Conservation (phyloP, 2,888 invertebrate species). For the Hemicrepidius hirtus region DNA sequence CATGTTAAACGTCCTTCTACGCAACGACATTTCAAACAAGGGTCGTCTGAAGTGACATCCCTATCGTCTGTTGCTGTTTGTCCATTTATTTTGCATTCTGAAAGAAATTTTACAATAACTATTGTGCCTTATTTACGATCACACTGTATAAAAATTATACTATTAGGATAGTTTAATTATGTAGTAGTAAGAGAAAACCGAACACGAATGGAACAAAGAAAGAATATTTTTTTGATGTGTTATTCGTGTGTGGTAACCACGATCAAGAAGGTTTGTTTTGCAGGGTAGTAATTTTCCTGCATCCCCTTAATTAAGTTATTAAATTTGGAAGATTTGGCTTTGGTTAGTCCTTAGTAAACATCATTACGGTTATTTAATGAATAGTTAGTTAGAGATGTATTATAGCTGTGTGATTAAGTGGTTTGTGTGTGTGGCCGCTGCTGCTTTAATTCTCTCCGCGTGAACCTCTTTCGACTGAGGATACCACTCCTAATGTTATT, state of each 20-base stretch:
- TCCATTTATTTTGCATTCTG: constrained; percentile 80
- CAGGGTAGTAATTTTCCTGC: constrained; percentile 34
- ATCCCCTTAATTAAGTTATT: constrained; percentile 40
- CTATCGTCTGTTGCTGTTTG: constrained; percentile 86
- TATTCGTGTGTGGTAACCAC: background rate
- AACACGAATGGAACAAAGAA: too few relatives aligned
- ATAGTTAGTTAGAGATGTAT: constrained; percentile 51
- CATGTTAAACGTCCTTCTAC: constrained; percentile 82
- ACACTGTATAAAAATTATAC: too few relatives aligned
- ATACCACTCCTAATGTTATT: constrained; percentile 47
- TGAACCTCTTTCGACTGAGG: constrained; percentile 34
- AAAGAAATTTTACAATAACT: too few relatives aligned
- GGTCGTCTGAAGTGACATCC: constrained; percentile 87
- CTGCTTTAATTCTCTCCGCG: constrained; percentile 47
- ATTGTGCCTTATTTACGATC: too few relatives aligned
- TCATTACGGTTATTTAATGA: constrained; percentile 48
- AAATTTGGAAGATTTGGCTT: constrained; percentile 34
- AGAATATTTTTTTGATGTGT: too few relatives aligned
- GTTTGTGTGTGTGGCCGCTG: constrained; percentile 49
- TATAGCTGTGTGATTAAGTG: constrained; percentile 49
- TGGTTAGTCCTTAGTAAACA: constrained; percentile 38
- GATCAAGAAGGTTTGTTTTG: background rate
- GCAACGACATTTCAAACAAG: constrained; percentile 90
- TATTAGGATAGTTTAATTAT: too few relatives aligned
- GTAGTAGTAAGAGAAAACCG: too few relatives aligned